Evolutionary conservation across 2,888 invertebrate genomes (phyloP).

Genomic region (Ormyrus thymus): DNA sequence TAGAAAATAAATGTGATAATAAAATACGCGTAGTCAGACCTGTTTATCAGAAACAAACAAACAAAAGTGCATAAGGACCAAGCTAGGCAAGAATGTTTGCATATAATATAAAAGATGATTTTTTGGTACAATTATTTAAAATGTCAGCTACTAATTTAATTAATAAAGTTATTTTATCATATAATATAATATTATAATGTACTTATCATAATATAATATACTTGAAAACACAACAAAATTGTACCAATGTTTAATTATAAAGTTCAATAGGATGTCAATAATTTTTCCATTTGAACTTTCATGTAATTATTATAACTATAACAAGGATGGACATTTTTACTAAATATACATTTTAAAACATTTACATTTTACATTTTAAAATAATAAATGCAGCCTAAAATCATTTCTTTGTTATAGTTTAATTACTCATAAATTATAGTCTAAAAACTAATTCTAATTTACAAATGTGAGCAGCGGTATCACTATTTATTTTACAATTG

Average conservation of each 20-base stretch:
- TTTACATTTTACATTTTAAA: no score
- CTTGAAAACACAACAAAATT: neutral
- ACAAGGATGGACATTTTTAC: no score
- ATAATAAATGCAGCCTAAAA: neutral
- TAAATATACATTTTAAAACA: no score
- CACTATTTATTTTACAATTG: neutral
- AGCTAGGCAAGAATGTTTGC: constrained; percentile 53
- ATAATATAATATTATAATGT: neutral
- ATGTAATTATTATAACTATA: no score
- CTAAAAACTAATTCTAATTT: constrained; percentile 27
- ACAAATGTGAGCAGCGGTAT: neutral
- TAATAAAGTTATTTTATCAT: neutral
- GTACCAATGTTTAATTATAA: constrained; percentile 35
- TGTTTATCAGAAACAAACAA: constrained; percentile 74
- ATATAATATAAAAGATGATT: constrained; percentile 38
- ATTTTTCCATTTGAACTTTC: constrained; percentile 10
- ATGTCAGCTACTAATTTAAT: neutral
- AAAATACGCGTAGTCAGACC: constrained; percentile 71
- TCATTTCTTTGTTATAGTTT: neutral
- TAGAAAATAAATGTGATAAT: constrained; percentile 73
- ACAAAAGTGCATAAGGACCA: constrained; percentile 70
- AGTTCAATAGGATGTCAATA: constrained; percentile 15
- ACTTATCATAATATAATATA: neutral
- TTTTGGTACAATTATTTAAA: constrained; percentile 34
- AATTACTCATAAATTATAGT: neutral